Conservation (phyloP, 2,888 invertebrate genomes). For the Lepeophtheirus nordmannii region DNA sequence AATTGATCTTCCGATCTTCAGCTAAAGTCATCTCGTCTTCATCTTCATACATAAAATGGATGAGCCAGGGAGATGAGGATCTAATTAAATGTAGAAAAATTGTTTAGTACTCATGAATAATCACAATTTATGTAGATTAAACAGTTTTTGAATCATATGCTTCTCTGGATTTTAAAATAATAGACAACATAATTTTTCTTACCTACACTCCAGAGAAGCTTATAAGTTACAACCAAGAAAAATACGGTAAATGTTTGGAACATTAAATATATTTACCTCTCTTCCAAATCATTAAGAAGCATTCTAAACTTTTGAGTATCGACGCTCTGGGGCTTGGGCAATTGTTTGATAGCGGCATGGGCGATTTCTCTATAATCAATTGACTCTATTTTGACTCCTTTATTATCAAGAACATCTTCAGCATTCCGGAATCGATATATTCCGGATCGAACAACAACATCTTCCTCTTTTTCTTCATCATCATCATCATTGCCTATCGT, state of each 20-base stretch:
- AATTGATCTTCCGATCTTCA: not conserved
- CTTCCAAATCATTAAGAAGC: not conserved
- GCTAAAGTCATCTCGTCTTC: not conserved
- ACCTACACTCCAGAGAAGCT: too few relatives aligned
- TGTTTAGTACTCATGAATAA: too few relatives aligned
- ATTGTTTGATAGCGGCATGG: not conserved
- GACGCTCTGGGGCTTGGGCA: not conserved
- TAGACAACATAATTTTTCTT: too few relatives aligned
- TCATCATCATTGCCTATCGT: not conserved
- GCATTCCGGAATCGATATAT: not conserved
- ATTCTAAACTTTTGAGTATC: constrained; percentile 6
- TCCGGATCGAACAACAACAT: not conserved
- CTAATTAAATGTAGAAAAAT: not conserved
- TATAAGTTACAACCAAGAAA: not conserved
- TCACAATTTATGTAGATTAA: not conserved
- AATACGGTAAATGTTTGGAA: not conserved
- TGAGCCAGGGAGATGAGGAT: constrained; percentile 29
- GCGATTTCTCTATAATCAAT: not conserved
- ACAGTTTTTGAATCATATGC: not conserved
- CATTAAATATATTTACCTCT: not conserved
- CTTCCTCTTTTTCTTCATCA: not conserved
- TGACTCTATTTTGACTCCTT: not conserved
- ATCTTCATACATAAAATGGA: constrained; percentile 4
- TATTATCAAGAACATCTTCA: not conserved
- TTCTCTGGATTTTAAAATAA: not conserved